Evolutionary conservation across 2,113 vertebrate genomes (phyloP).

Genomic region (Siniperca chuatsi): DNA sequence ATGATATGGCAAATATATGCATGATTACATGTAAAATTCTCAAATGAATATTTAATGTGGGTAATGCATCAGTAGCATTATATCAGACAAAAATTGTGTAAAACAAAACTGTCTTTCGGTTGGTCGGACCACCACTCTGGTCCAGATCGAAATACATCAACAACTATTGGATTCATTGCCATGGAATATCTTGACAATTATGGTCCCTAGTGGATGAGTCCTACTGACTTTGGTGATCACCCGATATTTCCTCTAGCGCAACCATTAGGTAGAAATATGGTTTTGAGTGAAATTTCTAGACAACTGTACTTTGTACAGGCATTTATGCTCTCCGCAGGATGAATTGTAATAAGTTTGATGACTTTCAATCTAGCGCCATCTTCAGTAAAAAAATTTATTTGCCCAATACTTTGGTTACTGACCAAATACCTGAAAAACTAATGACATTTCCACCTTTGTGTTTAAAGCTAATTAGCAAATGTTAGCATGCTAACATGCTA

Average conservation of each 20-base stretch:
- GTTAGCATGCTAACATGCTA: background rate
- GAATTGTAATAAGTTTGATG: background rate
- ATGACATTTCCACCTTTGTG: background rate
- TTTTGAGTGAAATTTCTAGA: no score
- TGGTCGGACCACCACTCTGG: background rate
- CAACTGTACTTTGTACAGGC: background rate
- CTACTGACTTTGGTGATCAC: no score
- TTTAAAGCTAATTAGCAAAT: background rate
- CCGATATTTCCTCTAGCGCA: no score
- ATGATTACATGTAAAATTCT: background rate
- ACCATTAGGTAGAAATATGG: no score
- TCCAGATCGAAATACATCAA: no score
- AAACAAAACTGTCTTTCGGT: background rate
- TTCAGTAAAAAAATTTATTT: background rate
- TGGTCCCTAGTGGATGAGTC: no score
- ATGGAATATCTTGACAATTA: no score
- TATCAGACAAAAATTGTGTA: no score
- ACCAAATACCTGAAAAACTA: background rate
- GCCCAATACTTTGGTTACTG: background rate
- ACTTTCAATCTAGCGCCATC: background rate
- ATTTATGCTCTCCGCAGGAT: background rate
- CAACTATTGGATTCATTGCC: no score
- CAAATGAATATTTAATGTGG: no score
- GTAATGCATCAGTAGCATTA: no score
- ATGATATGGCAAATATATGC: background rate